A percentile compares a stretch with the other conserved stretches of the same genome.
phyloP scores from a whole-genome alignment of 2,113 vertebrate species.

The Micromys minutus region DNA sequence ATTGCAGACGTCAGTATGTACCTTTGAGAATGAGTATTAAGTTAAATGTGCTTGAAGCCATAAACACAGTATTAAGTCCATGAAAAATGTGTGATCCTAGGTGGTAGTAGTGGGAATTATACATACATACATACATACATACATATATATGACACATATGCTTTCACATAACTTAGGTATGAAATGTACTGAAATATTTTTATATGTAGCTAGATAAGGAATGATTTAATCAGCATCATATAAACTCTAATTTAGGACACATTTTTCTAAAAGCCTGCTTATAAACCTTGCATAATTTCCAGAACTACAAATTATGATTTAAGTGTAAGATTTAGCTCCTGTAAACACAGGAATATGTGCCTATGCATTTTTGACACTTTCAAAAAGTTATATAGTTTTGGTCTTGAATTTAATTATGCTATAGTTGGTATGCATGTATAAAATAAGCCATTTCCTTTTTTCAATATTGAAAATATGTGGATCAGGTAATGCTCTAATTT shows the following conservation, averaged over 20 bases:
- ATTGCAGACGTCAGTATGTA: neutral
- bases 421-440: neutral
- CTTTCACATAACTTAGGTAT: neutral
- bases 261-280: constrained; percentile 29
- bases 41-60: neutral
- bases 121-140: too few species aligned
- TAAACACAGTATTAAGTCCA: neutral
- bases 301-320: neutral
- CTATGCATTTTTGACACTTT: neutral
- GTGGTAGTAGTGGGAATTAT: neutral
- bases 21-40: neutral
- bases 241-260: constrained; percentile 1
- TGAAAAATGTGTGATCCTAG: neutral
- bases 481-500: neutral
- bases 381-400: neutral
- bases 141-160: neutral
- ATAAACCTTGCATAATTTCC: neutral
- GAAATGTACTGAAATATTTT: neutral
- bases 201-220: neutral
- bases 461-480: constrained; percentile 26
- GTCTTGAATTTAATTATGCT: neutral
- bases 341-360: neutral
- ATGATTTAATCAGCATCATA: neutral
- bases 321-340: constrained; percentile 6
- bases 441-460: neutral